Conservation (phyloP, 2,113 vertebrate genomes). For the Speoplatyrhinus poulsoni region DNA sequence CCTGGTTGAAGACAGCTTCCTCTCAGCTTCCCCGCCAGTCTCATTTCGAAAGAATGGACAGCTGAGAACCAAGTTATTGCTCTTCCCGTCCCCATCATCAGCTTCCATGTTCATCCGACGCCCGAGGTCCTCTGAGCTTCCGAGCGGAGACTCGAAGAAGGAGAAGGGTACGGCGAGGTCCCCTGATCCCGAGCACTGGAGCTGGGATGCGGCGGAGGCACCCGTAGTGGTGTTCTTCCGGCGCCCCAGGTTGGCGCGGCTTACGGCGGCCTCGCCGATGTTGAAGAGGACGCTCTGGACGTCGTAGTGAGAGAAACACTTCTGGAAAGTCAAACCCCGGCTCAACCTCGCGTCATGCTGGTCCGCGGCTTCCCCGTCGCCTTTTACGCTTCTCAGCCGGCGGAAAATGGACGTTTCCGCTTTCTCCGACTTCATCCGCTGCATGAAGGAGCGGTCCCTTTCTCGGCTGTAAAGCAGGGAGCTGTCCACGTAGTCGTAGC, state of each 20-base stretch:
- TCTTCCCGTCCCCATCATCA: constrained; percentile 85
- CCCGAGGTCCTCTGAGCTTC: constrained; percentile 83
- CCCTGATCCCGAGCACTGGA: constrained; percentile 65
- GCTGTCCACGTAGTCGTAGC: constrained; percentile 81
- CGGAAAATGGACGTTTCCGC: constrained; percentile 84
- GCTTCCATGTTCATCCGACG: constrained; percentile 80
- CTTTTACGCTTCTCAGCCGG: constrained; percentile 79
- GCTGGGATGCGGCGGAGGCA: constrained; percentile 84
- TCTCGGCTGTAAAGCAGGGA: constrained; percentile 78
- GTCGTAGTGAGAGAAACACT: constrained; percentile 87
- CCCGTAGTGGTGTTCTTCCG: constrained; percentile 85
- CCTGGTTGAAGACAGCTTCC: constrained; percentile 78
- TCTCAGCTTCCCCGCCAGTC: constrained; percentile 84
- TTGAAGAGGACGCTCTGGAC: constrained; percentile 88
- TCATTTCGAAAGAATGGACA: constrained; percentile 87
- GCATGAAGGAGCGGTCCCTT: constrained; percentile 79
- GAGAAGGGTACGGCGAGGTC: constrained; percentile 7
- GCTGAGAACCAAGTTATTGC: constrained; percentile 81
- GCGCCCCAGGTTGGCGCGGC: constrained; percentile 77
- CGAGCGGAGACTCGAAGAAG: constrained; percentile 78
- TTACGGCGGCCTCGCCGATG: constrained; percentile 83
- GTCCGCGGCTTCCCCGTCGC: constrained; percentile 79
- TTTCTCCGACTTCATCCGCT: constrained; percentile 78
- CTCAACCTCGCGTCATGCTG: constrained; percentile 71
- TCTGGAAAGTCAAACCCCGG: constrained; percentile 77